Base-by-base conservation (phyloP, 2,888 invertebrate species). In the Limulus polyphemus region DNA sequence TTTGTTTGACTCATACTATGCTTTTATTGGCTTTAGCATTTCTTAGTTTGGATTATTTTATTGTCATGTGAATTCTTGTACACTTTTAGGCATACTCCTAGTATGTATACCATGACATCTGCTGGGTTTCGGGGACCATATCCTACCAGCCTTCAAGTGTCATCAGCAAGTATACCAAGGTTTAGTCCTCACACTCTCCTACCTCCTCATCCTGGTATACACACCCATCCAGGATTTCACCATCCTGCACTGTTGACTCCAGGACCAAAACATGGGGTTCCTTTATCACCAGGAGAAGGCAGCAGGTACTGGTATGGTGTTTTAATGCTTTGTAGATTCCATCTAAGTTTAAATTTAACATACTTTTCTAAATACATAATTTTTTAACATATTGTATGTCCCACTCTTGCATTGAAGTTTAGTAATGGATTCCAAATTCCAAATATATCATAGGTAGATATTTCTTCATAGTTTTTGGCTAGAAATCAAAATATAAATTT, bases 41-140 rank as follows among this genome's bases (percentile, higher is more conserved):
- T 51, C 14, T 51, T 51, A 11, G 9, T 3, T 9, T 14, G 11
- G 54, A 17, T 32, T 32, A 32, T 32, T 32, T 32, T 32, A 32
- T 32, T 32, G 32, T 7, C 32, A 32, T 32, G 3, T 32, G 32
- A 32, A 32, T 32, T 32, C 7, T 32, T 32, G n/a, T 7, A 32
- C 32, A 7, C 32, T 32, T 32, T 32, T 32, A 94, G 93, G 93
- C 92, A 92, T 77, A 88, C 90, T 69, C 91, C 91, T 71, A 88
- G 88, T 78, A 90, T 93, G 84, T 94, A 94, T 80, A 88, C 88
- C 72, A 85, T 90, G 77, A 87, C 91, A 76, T 86, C 90, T 73
- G 64, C 64, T 17, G 90, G 91, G 75, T 93, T 93, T 81, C 83
- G 93, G 75, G 90, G 90, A 81, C 90, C 90, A 62, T 94, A 94